Conservation (phyloP, 2,888 invertebrate genomes). For the Rotaria magnacalcarata region DNA sequence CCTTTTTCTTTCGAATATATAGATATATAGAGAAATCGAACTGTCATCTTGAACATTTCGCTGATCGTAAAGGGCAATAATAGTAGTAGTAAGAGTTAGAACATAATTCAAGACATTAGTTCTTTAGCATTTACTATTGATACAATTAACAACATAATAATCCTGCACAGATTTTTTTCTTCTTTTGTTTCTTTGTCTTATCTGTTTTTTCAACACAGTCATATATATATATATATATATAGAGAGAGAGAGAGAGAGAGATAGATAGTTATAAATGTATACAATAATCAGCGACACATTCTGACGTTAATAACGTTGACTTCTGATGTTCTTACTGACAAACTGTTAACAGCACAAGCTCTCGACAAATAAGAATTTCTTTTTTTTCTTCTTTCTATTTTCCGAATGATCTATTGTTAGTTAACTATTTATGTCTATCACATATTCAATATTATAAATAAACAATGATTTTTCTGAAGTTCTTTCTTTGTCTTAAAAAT, state of each 20-base stretch:
- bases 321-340: neutral
- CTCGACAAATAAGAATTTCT: neutral
- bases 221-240: neutral
- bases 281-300: neutral
- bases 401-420: neutral
- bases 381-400: neutral
- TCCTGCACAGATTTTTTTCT: neutral
- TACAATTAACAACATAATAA: conserved; percentile 10
- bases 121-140: neutral
- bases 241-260: no score
- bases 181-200: neutral
- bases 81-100: neutral
- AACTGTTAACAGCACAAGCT: neutral
- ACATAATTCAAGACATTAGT: neutral
- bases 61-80: neutral
- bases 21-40: neutral
- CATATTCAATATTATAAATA: neutral
- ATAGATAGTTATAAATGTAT: neutral
- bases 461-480: neutral
- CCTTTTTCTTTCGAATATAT: neutral
- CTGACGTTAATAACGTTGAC: neutral
- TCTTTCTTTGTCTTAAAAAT: neutral
- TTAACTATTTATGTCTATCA: neutral
- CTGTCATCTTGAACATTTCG: neutral
- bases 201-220: neutral